Evolutionary conservation across 2,888 invertebrate genomes (phyloP), one percentile per base, ranked within the genome.

Genomic region (Agelastica alni): DNA sequence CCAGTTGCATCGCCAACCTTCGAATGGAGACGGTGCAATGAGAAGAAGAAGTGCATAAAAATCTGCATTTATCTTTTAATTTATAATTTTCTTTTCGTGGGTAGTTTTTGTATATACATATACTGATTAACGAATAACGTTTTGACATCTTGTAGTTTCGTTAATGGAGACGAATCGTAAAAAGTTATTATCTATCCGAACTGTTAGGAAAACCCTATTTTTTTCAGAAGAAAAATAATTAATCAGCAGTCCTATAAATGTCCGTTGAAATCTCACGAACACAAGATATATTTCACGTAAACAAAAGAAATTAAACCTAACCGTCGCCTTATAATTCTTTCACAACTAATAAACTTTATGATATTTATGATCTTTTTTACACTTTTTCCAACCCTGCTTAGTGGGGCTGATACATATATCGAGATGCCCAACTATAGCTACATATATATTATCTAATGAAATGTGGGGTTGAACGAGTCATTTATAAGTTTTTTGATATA

Each of bases 341-440:
- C 56, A 51, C 56, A 56, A 56, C 56, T 56, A 56, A 56, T 56
- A 56, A 56, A 56, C 56, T 56, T 41, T 36, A 43, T 47, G 51
- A 51, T 51, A 49, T 56, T 56, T 56, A 56, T 31, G 46, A 16
- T 7, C 43, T 47, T 51, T 46, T 46, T 51, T 47, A 47, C 56
- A 56, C 56, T 51, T 56, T 47, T 32, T 39, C 51, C 22, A 41
- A 41, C 17, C n/a, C n/a, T 14, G 14, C 20, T 32, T 22, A 28
- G 49, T 42, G 20, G 49, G 49, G 16, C 41, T 14, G 49, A 49
- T 49, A 49, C 32, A 32, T 32, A 39, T 49, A 42, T 49, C 41
- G 49, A 42, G 20, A 41, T 13, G 41, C 30, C 48, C 10, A 30
- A 41, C 39, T 22, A 41, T 31, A 17, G 31, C 39, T n/a, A 48